Base-by-base conservation (phyloP, 2,113 vertebrate species). In the Orcinus orca region DNA sequence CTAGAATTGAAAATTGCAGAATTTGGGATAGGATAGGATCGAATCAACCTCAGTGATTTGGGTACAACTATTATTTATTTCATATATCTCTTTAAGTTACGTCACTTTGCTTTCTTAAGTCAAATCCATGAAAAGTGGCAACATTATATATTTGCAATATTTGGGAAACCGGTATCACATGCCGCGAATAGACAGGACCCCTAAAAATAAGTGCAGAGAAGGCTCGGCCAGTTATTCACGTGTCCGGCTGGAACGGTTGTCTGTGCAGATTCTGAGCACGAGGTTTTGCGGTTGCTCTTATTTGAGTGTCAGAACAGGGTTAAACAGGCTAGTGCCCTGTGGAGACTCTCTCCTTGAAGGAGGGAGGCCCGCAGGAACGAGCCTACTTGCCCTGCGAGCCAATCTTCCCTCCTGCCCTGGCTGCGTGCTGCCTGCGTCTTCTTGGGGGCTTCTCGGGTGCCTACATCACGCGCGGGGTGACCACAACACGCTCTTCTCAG, bases 281-380 rank as follows among this genome's bases (percentile, higher is more conserved):
- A 67, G 38, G 13, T 63, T 12, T 3, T 4, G 13, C 2, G 33
- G 36, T 26, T 3, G 21, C 23, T n/a, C 12, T 33, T 18, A 25
- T 23, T 44, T 5, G 0, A 12, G 73, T 9, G 33, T 85, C 47
- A 36, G 47, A 17, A 71, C 14, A 33, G 62, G 21, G 31, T 26
- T 14, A 4, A 20, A 41, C 13, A 0, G 0, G 1, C 17, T 13
- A 8, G 6, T 17, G 7, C 14, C 33, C 55, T 7, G 0, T 3
- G 47, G 38, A 81, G 76, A 68, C 18, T 6, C 41, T n/a, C 53
- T 63, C 50, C 83, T 5, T 25, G 55, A 31, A 21, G 36, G 8
- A 29, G 14, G 31, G 23, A 25, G 13, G 3, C 25, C 44, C 0
- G 4, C 1, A 0, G 6, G 31, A 70, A 33, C 20, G 7, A 44